Percentiles rank a stretch among this genome's conserved stretches.
Conservation (phyloP, 2,113 vertebrate species). For the Oreochromis niloticus region DNA sequence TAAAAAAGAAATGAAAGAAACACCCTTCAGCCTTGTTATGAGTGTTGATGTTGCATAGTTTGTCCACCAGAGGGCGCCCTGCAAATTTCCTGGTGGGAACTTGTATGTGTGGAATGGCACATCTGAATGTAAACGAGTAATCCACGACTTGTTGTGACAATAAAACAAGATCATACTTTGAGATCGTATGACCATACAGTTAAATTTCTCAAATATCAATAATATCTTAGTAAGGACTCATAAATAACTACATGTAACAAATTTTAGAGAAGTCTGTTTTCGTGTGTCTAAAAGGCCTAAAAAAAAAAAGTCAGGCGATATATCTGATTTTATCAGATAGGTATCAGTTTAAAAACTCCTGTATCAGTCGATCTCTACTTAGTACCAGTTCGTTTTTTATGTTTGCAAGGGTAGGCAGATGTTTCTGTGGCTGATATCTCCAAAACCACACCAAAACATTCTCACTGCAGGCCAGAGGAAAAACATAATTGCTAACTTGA, state of each 20-base stretch:
- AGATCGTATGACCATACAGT: neutral
- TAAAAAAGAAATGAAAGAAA: neutral
- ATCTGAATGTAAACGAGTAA: neutral
- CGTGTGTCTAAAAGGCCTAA: neutral
- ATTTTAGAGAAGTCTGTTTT: neutral
- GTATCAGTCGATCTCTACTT: neutral
- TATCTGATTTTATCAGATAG: neutral
- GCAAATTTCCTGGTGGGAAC: neutral
- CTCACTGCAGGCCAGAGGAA: neutral
- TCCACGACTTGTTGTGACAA: neutral
- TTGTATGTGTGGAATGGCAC: neutral
- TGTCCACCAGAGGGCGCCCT: neutral
- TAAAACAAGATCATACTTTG: neutral
- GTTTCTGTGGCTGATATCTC: neutral
- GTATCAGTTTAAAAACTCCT: neutral
- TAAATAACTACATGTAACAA: neutral
- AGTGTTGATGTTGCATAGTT: neutral
- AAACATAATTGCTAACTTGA: neutral
- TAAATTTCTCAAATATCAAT: neutral
- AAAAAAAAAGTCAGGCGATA: neutral
- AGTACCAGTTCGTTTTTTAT: neutral
- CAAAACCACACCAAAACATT: neutral
- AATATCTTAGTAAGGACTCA: neutral
- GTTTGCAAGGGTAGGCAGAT: neutral
- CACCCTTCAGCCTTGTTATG: neutral